Evolutionary conservation across 2,888 invertebrate species (phyloP), one percentile per base, ranked within the genome.

Genomic region (Horisme vitalbata): DNA sequence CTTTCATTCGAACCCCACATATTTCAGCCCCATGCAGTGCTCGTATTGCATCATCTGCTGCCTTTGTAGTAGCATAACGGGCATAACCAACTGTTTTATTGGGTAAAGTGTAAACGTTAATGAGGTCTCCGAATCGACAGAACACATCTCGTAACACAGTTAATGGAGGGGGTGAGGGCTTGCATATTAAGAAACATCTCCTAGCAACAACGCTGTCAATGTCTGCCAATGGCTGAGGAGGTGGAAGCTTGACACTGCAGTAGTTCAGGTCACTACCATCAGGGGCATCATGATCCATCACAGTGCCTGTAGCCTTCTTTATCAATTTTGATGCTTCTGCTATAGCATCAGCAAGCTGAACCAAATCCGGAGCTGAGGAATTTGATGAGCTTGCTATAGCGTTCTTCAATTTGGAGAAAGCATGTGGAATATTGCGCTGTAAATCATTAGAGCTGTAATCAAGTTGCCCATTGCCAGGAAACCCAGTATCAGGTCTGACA

Each of bases 51-150:
- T 92, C 91, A 58, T 93, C 92, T 0, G 97, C 97, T 52, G 95
- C 93, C 24, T 93, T 92, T 38, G 90, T 91, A 33, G 90, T 91
- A 2, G 96, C 94, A 82, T 95, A 98, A 67, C 96, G 96, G 4
- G 96, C 97, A 82, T 97, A 98, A 0, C 98, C 98, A 79, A 96
- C 97, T 68, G 96, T 97, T 73, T 96, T 95, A 71, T 97, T 95
- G 33, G 94, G 94, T 59, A 98, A 85, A 76, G 97, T 93, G 73
- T 96, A 97, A 1, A 97, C 96, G 77, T 97, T 97, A 45, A 97
- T 96, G 6, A 98, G 90, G 72, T 95, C 93, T 4, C 97, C 97
- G 84, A 98, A 98, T 65, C 97, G 93, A 63, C 96, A 96, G 78
- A 98, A 98, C 11, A 96, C 93, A 77, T 98, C 97, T 64, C 95